Evolutionary conservation across 2,797 vertebrate genomes (phyloP).

Genomic region (Microctenopoma lineatum): DNA sequence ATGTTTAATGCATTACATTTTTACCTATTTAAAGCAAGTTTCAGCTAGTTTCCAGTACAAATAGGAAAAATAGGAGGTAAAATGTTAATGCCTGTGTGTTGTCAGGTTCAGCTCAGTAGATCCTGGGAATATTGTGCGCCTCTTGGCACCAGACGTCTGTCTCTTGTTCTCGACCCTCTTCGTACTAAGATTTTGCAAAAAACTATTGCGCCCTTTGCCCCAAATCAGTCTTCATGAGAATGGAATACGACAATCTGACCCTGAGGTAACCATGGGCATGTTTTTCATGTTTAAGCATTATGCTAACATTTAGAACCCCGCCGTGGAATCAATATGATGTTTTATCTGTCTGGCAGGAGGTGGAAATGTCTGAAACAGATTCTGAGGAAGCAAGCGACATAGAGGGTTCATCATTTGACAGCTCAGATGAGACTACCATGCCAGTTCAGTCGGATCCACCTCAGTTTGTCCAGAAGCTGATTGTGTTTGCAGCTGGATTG

Average conservation of each 20-base stretch:
- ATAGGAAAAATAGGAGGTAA: background rate
- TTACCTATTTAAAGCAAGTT: background rate
- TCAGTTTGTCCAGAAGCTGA: constrained; percentile 81
- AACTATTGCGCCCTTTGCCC: constrained; percentile 55
- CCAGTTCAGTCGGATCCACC: constrained; percentile 59
- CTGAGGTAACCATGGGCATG: constrained; percentile 63
- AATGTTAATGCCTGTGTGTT: constrained; percentile 11
- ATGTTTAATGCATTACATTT: background rate
- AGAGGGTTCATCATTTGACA: constrained; percentile 74
- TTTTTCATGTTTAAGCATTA: background rate
- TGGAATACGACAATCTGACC: constrained; percentile 52
- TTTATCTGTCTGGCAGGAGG: constrained; percentile 54
- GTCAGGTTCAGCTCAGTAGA: constrained; percentile 81
- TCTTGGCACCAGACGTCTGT: constrained; percentile 80
- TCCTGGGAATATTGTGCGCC: constrained; percentile 75
- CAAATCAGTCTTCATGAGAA: constrained; percentile 69
- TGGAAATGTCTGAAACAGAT: constrained; percentile 76
- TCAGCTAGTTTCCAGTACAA: background rate
- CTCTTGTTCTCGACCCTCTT: constrained; percentile 72
- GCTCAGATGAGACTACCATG: constrained; percentile 65
- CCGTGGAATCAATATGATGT: constrained; percentile 3
- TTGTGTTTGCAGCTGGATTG: constrained; percentile 77
- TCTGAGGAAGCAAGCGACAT: constrained; percentile 79
- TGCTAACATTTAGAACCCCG: background rate
- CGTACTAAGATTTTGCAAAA: constrained; percentile 75